Base-by-base conservation (phyloP, 2,888 invertebrate genomes). In the Amiota minor region DNA sequence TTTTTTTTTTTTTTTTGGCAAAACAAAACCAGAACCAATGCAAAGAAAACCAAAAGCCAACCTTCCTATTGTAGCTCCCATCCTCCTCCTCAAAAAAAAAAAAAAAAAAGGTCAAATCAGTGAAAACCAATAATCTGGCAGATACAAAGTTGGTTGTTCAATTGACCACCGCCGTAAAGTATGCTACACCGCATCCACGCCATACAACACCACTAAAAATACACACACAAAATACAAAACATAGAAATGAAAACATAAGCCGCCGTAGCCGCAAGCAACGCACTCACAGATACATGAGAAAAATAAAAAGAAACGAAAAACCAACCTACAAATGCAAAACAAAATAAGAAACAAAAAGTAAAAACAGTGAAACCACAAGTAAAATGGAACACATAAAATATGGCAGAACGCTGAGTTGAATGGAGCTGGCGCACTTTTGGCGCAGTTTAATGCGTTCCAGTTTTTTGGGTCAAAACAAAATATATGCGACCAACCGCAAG, bases 81-180 rank as follows among this genome's bases (percentile, higher is more conserved):
- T n/a, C n/a, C 12, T 64, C 55, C 64, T 9, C 46, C 73, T 49
- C 71, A 73, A 62, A 74, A 74, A 76, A 77, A 20, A 73, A 62
- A 74, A 74, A 76, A 77, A 20, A 50, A 23, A 69, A 59, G 71
- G 67, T 74, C 70, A 81, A 83, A 80, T 83, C 80, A 78, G 81
- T 74, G 79, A 75, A 74, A 35, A 74, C 74, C 80, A 77, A 82
- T 83, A 85, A 81, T 85, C 76, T 77, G 81, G 75, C 81, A 78
- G 76, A 80, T 81, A 80, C 81, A 69, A 45, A n/a, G 11, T 12
- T 49, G 67, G 47, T 3, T 45, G 67, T 74, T 45, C 35, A 55
- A 67, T 23, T 14, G n/a, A 53, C 16, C 59, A n/a, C 35, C 74
- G 74, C 73, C 70, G 72, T 70, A 72, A 73, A 74, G 76, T 68